Conservation (phyloP, 2,888 invertebrate species). For the Athetis lepigone region DNA sequence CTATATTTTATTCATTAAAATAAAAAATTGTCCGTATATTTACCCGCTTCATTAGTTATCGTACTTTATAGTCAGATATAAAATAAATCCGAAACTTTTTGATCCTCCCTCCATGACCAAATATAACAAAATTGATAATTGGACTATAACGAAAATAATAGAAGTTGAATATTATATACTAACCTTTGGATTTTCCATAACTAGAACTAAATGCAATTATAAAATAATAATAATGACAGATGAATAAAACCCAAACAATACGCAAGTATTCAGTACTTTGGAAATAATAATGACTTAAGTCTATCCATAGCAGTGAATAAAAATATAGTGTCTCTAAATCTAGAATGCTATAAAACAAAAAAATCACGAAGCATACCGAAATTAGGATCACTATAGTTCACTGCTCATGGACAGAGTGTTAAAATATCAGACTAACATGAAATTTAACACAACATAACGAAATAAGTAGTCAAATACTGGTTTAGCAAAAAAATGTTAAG, state of each 20-base stretch:
- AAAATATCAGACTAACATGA: slow-evolving; percentile 87
- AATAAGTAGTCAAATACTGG: slow-evolving; percentile 89
- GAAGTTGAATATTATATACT: slow-evolving; percentile 82
- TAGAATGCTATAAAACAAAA: slow-evolving; percentile 79
- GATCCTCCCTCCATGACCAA: slow-evolving; percentile 75
- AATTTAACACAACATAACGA: slow-evolving; percentile 88
- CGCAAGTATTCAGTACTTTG: slow-evolving; percentile 87
- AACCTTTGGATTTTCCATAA: slow-evolving; percentile 90
- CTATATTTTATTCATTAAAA: slow-evolving; percentile 49
- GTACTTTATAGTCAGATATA: slow-evolving; percentile 52
- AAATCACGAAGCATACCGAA: slow-evolving; percentile 78
- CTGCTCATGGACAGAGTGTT: slow-evolving; percentile 81
- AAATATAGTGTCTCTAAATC: slow-evolving; percentile 72
- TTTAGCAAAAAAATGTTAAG: slow-evolving; percentile 90
- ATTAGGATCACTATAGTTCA: slow-evolving; percentile 77
- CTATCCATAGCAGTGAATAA: slow-evolving; percentile 84
- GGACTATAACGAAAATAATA: slow-evolving; percentile 75
- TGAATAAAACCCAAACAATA: slow-evolving; percentile 84
- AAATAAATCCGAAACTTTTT: slow-evolving; percentile 69
- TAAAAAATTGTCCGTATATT: slow-evolving; percentile 51
- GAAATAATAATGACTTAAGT: slow-evolving; percentile 86
- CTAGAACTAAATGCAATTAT: slow-evolving; percentile 90
- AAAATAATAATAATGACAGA: slow-evolving; percentile 82
- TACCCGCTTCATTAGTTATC: slow-evolving; percentile 44
- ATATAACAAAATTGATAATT: slow-evolving; percentile 74